phyloP scores from a whole-genome alignment of 1,140 invertebrate genomes.

The Drosophila nasuta region DNA sequence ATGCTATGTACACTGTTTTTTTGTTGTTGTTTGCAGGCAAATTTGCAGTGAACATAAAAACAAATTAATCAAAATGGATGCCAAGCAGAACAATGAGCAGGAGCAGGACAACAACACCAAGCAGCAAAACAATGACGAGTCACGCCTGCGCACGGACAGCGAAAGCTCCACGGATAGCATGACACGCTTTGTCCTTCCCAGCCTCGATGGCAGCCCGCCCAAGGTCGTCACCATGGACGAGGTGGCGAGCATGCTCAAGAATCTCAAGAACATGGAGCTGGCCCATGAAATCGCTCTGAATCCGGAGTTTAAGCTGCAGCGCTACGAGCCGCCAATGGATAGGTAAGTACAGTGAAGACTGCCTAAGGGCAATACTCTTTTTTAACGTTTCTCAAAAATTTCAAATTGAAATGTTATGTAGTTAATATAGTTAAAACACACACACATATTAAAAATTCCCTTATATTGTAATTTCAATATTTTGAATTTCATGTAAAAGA shows the following conservation, averaged over 20 bases:
- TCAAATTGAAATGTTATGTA: too few species aligned
- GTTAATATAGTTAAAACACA: too few species aligned
- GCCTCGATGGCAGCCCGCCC: constrained; percentile 91
- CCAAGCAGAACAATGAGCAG: constrained; percentile 47
- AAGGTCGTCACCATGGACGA: constrained; percentile 95
- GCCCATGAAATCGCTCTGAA: constrained; percentile 98
- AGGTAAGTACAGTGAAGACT: constrained; percentile 85
- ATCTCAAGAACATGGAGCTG: constrained; percentile 96
- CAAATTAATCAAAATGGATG: constrained; percentile 43
- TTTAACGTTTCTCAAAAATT: too few species aligned
- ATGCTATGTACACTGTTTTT: not conserved
- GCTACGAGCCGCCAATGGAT: constrained; percentile 91
- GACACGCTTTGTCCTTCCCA: constrained; percentile 78
- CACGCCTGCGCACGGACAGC: constrained; percentile 73
- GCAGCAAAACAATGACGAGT: constrained; percentile 26
- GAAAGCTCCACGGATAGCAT: constrained; percentile 77
- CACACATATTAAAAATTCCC: too few species aligned
- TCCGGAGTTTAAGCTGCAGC: constrained; percentile 94
- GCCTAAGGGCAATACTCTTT: too few species aligned
- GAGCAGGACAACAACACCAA: constrained; percentile 3
- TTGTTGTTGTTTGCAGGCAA: not conserved
- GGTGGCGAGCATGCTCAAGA: constrained; percentile 94
- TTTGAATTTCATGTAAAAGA: too few species aligned
- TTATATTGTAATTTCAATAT: too few species aligned
- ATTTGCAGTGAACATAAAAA: constrained; percentile 7